Evolutionary conservation across 2,797 vertebrate species (phyloP).

Genomic region (Gephyroberyx darwinii): DNA sequence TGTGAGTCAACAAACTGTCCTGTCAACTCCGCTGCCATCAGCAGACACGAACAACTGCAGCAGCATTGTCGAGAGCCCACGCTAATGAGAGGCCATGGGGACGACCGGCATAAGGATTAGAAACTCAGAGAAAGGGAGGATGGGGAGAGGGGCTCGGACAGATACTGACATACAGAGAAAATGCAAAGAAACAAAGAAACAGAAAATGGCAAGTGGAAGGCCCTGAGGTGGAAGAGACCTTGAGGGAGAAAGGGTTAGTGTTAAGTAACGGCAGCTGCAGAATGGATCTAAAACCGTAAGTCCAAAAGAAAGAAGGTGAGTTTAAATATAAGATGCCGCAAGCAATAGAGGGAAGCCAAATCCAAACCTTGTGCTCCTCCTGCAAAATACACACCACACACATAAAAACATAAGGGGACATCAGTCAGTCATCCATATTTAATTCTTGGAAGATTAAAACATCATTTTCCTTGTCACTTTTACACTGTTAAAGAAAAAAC

Average conservation of each 20-base stretch:
- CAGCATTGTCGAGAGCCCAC: background rate
- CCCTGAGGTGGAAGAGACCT: constrained; percentile 32
- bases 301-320: constrained; percentile 18
- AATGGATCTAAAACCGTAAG: constrained; percentile 9
- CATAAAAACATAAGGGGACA: constrained; percentile 64
- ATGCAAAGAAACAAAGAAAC: background rate
- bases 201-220: background rate
- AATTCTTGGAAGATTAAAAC: background rate
- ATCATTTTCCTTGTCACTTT: background rate
- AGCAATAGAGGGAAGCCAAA: constrained; percentile 55
- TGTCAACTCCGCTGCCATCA: constrained; percentile 19
- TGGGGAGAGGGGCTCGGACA: background rate
- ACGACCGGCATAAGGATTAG: background rate
- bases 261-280: constrained; percentile 27
- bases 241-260: constrained; percentile 24
- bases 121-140: constrained; percentile 7
- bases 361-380: constrained; percentile 96
- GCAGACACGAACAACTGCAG: constrained; percentile 12
- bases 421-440: constrained; percentile 37
- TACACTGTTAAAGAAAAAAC: constrained; percentile 1
- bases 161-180: background rate
- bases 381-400: constrained; percentile 83
- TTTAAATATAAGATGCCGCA: constrained; percentile 52
- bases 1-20: constrained; percentile 22
- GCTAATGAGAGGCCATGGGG: background rate